Evolutionary conservation across 2,888 invertebrate genomes (phyloP).

Genomic region (Lycaena phlaeas): DNA sequence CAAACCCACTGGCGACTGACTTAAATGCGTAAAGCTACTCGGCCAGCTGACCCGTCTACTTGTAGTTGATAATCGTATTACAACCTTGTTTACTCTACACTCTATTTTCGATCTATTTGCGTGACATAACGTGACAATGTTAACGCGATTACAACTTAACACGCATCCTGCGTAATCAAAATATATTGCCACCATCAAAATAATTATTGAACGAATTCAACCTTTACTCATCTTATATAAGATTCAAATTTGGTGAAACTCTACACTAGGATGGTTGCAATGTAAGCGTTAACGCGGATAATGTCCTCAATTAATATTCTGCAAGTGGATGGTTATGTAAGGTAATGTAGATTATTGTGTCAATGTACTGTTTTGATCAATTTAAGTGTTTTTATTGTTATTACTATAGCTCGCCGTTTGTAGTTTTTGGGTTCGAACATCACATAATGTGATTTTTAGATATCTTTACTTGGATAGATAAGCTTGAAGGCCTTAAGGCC

Average conservation of each 20-base stretch:
- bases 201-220: background rate
- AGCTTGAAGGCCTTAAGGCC: no score
- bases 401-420: no score
- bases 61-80: no score
- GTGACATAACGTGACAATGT: no score
- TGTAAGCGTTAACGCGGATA: conserved; percentile 37
- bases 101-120: no score
- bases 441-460: background rate
- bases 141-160: no score
- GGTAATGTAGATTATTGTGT: conserved; percentile 50
- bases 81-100: no score
- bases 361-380: conserved; percentile 33
- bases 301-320: conserved; percentile 41
- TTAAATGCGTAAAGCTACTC: no score
- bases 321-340: conserved; percentile 38
- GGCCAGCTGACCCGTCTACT: no score
- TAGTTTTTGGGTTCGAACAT: background rate
- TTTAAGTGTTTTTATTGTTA: no score
- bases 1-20: no score
- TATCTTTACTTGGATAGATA: no score
- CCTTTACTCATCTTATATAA: background rate
- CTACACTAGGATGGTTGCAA: conserved; percentile 34
- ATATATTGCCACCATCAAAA: background rate
- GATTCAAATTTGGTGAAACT: conserved; percentile 19
- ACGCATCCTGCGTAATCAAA: background rate